Evolutionary conservation across 64 coral and sea anemone genomes (phyloP).

Genomic region (Stichodactyla mertensii): DNA sequence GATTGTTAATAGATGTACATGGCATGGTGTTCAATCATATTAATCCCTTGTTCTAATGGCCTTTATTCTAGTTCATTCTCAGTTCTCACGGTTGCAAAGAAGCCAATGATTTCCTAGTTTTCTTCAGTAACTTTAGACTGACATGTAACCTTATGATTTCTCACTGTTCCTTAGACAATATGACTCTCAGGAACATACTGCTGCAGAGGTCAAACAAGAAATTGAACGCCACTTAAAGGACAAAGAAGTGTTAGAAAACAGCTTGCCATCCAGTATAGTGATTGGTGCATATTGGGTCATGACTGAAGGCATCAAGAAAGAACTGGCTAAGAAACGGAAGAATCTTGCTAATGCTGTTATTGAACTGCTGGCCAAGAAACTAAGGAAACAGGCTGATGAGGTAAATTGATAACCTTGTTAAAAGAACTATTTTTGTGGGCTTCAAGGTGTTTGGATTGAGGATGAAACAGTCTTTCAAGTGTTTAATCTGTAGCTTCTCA

Average conservation of each 20-base stretch:
- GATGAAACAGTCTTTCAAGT: no score
- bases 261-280: slow-evolving; percentile 80
- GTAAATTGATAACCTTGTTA: no score
- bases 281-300: slow-evolving; percentile 87
- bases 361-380: slow-evolving; percentile 91
- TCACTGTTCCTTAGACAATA: slow-evolving; percentile 54
- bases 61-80: no score
- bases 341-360: slow-evolving; percentile 88
- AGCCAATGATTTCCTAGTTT: background rate
- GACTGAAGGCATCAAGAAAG: slow-evolving; percentile 78
- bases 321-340: slow-evolving; percentile 90
- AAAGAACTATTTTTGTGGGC: no score
- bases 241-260: slow-evolving; percentile 87
- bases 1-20: no score
- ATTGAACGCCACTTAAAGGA: slow-evolving; percentile 89
- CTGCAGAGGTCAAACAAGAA: slow-evolving; percentile 95
- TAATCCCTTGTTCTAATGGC: no score
- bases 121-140: background rate
- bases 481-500: no score
- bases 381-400: slow-evolving; percentile 88
- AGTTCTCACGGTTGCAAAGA: no score
- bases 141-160: background rate
- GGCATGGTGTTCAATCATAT: no score
- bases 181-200: slow-evolving; percentile 82
- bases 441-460: no score